Evolutionary conservation across 2,113 vertebrate species (phyloP).

Genomic region (Antechinus stuartii): DNA sequence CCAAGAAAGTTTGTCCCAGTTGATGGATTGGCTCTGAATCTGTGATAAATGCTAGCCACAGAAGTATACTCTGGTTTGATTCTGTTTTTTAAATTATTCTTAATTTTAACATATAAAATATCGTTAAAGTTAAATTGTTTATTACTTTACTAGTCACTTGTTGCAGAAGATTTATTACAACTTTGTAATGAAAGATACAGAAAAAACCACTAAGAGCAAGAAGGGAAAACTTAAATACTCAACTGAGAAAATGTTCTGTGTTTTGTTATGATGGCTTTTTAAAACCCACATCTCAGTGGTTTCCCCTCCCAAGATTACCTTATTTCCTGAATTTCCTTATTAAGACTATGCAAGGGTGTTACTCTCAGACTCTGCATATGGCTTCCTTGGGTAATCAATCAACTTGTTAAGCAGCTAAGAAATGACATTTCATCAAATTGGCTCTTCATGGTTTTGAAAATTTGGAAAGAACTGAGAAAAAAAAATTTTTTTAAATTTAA

Average conservation of each 20-base stretch:
- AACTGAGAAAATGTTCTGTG: neutral
- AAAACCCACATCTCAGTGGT: neutral
- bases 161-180: neutral
- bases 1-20: neutral
- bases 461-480: slow-evolving; percentile 26
- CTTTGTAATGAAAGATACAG: neutral
- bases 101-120: neutral
- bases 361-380: neutral
- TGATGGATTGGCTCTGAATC: neutral
- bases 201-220: neutral
- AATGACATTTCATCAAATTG: neutral
- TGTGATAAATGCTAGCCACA: neutral
- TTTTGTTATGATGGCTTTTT: neutral
- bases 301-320: neutral
- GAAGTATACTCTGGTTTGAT: neutral
- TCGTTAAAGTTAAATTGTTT: neutral
- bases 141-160: neutral
- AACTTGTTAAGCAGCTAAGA: neutral
- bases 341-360: neutral
- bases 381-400: neutral
- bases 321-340: neutral
- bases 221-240: neutral
- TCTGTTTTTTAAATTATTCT: neutral
- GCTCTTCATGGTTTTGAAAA: slow-evolving; percentile 28
- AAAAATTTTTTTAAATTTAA: neutral